phyloP scores from a whole-genome alignment of 2,113 vertebrate genomes.

The Martes martes region DNA sequence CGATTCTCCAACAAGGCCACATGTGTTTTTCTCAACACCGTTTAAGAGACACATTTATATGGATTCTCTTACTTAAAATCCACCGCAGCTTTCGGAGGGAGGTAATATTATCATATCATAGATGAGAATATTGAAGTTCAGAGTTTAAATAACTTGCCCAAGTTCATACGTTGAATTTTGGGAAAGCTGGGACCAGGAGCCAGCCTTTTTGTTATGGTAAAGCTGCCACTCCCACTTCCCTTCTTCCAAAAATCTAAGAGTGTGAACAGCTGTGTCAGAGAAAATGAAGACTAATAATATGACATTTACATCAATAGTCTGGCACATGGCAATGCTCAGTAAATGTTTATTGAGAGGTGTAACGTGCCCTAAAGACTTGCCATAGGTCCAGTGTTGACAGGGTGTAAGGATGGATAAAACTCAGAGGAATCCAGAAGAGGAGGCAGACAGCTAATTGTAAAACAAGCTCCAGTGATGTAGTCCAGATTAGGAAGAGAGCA shows the following conservation, averaged over 20 bases:
- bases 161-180: not conserved
- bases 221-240: not conserved
- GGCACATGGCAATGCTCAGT: not conserved
- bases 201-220: constrained; percentile 20
- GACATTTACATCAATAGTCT: not conserved
- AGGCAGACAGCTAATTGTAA: constrained; percentile 3
- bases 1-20: not conserved
- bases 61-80: constrained; percentile 43
- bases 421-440: not conserved
- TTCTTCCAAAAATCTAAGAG: not conserved
- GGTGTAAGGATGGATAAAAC: not conserved
- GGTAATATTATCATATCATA: not conserved
- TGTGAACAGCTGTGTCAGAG: constrained; percentile 22
- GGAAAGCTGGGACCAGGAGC: not conserved
- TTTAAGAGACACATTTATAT: not conserved
- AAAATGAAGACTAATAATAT: not conserved
- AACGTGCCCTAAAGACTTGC: not conserved
- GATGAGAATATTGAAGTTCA: not conserved
- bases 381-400: not conserved
- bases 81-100: not conserved
- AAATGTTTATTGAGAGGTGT: not conserved
- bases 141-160: not conserved
- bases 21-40: not conserved
- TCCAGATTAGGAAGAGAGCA: not conserved
- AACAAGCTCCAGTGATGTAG: not conserved